Percentiles rank a stretch among this genome's conserved stretches.
These are phyloP conservation scores for Anoplolepis gracilipes DNA, from an alignment of 1,140 invertebrate genomes.

Conservation along the genomic window DNA sequence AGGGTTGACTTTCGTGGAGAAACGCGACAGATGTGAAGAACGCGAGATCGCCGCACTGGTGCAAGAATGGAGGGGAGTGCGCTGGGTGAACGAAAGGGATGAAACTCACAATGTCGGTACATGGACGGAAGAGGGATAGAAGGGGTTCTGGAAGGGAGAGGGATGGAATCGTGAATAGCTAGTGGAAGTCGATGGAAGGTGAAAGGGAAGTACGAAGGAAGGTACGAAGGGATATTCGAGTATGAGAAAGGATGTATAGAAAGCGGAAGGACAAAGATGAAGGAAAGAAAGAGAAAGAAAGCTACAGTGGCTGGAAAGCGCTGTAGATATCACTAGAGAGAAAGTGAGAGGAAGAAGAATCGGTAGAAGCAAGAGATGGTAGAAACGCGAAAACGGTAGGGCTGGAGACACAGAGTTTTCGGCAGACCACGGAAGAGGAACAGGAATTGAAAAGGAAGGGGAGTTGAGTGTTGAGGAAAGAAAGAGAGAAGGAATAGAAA, in stretches of 20 bases:
- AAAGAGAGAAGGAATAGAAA: conserved; percentile 18
- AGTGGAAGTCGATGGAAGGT: conserved; percentile 24
- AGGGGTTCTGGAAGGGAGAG: conserved; percentile 12
- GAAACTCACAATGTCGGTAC: conserved; percentile 15
- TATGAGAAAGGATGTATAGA: neutral
- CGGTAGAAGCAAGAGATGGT: neutral
- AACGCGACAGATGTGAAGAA: conserved; percentile 50
- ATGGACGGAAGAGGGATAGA: conserved; percentile 17
- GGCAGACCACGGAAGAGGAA: neutral
- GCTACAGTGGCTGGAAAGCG: neutral
- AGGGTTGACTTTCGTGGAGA: conserved; percentile 54
- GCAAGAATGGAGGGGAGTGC: conserved; percentile 5
- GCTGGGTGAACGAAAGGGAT: conserved; percentile 30
- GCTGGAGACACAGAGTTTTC: conserved; percentile 28
- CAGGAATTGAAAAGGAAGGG: neutral
- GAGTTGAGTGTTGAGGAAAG: neutral
- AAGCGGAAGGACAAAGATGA: neutral
- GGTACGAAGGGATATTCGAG: conserved; percentile 18
- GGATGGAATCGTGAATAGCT: neutral
- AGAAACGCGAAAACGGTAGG: conserved; percentile 19
- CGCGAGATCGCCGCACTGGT: conserved; percentile 21
- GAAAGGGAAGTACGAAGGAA: conserved; percentile 25
- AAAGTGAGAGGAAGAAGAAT: conserved; percentile 16
- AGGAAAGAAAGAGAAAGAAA: conserved; percentile 2
- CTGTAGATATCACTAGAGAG: neutral